These are phyloP conservation scores for Tetragnatha versicolor DNA, from an alignment of 1,140 invertebrate species.

Conservation along the genomic window DNA sequence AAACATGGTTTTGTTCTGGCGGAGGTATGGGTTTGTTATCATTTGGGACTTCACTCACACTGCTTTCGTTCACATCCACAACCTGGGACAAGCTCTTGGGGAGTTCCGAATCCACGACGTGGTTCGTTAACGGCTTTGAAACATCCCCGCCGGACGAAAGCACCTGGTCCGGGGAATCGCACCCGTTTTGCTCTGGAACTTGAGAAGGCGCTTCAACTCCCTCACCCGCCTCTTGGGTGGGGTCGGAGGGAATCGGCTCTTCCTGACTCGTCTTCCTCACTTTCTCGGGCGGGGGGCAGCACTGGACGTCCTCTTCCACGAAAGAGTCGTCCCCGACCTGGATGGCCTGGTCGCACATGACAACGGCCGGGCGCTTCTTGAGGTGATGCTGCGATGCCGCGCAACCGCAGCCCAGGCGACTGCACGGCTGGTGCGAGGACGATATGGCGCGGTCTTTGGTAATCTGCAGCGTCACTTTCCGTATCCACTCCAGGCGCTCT, in stretches of 20 bases:
- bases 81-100: too few species aligned
- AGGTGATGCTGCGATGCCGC: background rate
- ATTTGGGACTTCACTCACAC: too few species aligned
- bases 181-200: background rate
- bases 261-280: background rate
- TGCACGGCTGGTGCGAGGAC: conserved; percentile 16
- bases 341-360: conserved; percentile 46
- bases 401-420: background rate
- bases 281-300: too few species aligned
- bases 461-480: conserved; percentile 32
- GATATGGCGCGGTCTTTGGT: conserved; percentile 29
- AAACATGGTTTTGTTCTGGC: too few species aligned
- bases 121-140: too few species aligned
- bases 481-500: conserved; percentile 43
- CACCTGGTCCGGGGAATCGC: too few species aligned
- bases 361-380: conserved; percentile 22
- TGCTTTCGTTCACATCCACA: too few species aligned
- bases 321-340: conserved; percentile 44
- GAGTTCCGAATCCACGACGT: too few species aligned
- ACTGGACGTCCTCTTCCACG: background rate
- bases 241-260: background rate
- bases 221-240: background rate
- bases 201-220: background rate
- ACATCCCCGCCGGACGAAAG: too few species aligned
- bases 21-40: too few species aligned